Base-by-base conservation (phyloP, 2,797 vertebrate genomes). In the Bradypodion ventrale region DNA sequence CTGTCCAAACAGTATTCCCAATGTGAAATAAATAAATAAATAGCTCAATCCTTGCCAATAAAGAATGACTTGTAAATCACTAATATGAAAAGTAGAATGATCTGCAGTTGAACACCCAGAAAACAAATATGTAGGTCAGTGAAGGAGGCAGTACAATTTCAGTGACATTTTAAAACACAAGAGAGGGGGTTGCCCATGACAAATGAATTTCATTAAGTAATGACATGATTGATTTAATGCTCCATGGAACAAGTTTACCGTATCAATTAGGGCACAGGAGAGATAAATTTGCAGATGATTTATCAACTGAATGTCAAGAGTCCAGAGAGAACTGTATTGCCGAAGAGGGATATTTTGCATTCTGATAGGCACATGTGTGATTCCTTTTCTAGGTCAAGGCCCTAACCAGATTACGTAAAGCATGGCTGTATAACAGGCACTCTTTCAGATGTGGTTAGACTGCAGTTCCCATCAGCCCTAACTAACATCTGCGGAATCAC, bases 181-280 rank as follows among this genome's bases (percentile, higher is more conserved):
- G 37, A 44, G n/a, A 44, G 4, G 42, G n/a, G 65, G 70, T 65
- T 77, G 32, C n/a, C 27, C 32, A 44, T 83, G 29, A 78, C 52
- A 13, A 83, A 83, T 77, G 49, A 42, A 83, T 78, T 83, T 69
- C 77, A 77, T 83, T 69, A 69, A 69, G 35, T 42, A 32, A 7
- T 59, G 49, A 25, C 29, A 44, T 44, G 49, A 70, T 62, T 60
- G 75, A 83, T 83, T 83, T 59, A 76, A 68, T 76, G 46, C 44
- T 44, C 49, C n/a, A 8, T 10, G 21, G 82, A 70, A 75, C n/a
- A 69, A 60, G 75, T 77, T 77, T 59, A 69, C n/a, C n/a, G 29
- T 46, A 83, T 83, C 70, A 76, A 42, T 83, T 77, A 83, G 56
- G 49, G 10, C 75, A 77, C 37, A 70, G 52, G 35, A 83, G 65